These are phyloP conservation scores for Sebastolobus altivelis DNA, from an alignment of 2,797 vertebrate genomes.

Conservation along the genomic window DNA sequence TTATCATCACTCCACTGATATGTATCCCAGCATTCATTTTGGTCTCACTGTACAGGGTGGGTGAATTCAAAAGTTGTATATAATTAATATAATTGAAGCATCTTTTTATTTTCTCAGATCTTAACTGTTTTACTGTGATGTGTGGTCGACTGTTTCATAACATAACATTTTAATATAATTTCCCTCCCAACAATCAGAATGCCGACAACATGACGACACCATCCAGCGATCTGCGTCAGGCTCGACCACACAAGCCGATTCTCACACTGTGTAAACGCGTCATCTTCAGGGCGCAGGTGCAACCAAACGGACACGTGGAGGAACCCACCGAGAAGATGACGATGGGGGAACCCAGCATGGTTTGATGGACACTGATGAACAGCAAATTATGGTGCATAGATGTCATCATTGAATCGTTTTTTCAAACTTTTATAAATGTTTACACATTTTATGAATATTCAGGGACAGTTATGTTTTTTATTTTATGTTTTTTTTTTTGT, in stretches of 20 bases:
- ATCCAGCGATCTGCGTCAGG: conserved; percentile 80
- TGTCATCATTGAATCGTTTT: not conserved
- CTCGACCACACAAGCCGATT: conserved; percentile 71
- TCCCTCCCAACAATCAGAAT: conserved; percentile 51
- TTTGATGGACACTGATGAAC: conserved; percentile 45
- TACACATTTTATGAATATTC: conserved; percentile 15
- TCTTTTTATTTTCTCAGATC: not conserved
- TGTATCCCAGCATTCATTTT: conserved; percentile 81
- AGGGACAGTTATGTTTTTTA: conserved; percentile 14
- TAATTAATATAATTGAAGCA: no score
- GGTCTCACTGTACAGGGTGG: conserved; percentile 67
- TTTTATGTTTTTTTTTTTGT: not conserved
- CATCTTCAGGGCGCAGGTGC: conserved; percentile 52
- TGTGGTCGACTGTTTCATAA: not conserved
- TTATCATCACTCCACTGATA: conserved; percentile 72
- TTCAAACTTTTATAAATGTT: not conserved
- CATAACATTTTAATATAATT: not conserved
- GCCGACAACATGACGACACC: conserved; percentile 42
- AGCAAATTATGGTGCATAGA: not conserved
- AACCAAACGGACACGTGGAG: not conserved
- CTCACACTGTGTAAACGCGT: conserved; percentile 68
- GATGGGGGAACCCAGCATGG: conserved; percentile 34
- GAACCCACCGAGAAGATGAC: conserved; percentile 52
- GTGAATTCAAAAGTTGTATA: conserved; percentile 20
- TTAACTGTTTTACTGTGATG: not conserved